Evolutionary conservation across 2,797 vertebrate genomes (phyloP), one percentile per base, ranked within the genome.

Genomic region (Enteromius argenteus): DNA sequence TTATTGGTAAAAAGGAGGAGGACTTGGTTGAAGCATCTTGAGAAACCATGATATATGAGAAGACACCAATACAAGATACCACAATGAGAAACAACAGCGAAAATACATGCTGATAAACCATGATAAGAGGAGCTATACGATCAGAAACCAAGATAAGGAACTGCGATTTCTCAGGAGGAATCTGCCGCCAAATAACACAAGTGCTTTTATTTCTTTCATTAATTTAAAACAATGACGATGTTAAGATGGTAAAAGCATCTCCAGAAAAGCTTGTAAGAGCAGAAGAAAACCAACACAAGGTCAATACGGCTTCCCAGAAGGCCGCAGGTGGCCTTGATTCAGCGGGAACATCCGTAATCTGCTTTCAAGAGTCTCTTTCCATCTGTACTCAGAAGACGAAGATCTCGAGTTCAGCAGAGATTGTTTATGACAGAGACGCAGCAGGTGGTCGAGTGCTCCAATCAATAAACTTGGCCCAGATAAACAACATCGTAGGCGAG

Each of bases 351-450:
- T 78, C 75, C 2, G 23, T 44, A 78, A 62, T 78, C 75, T 78
- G 75, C 13, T 44, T 39, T 62, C 56, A 79, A 79, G 77, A 79
- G 60, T 32, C 14, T 58, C 39, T 71, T 32, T 81, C 46, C 62
- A 42, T 44, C 58, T 23, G 32, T n/a, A 44, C 21, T 27, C 60
- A 42, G 56, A 39, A 72, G 37, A 37, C 13, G 11, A 53, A 32
- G 49, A 39, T 68, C 32, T 37, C 39, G 9, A 83, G 58, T 51
- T 39, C 72, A 15, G 19, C 49, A 35, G 39, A 71, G 49, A 60
- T 8, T 32, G 35, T 44, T 44, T 56, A 44, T 56, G 53, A 81
- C 23, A 49, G 9, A 42, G 11, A 35, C 4, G n/a, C 60, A 23
- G 58, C 81, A 83, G 72, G 62, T 83, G 62, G 32, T 67, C 19